A percentile compares a stretch with the other conserved stretches of the same genome.
These are phyloP conservation scores for Malurus splendens DNA, from an alignment of 2,797 vertebrate genomes.

Conservation along the genomic window DNA sequence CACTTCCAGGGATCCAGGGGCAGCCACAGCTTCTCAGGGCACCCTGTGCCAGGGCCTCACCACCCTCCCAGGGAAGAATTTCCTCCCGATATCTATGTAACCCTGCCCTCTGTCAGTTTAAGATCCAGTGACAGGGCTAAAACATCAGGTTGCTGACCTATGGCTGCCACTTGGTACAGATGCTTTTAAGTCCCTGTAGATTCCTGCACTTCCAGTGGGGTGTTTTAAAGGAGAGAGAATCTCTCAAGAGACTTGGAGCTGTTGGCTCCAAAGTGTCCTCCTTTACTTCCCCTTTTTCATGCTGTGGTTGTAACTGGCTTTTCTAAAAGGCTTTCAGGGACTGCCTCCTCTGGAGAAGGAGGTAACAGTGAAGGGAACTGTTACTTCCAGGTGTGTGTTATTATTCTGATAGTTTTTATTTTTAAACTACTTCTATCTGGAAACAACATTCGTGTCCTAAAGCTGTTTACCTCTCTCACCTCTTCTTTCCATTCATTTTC, in stretches of 20 bases:
- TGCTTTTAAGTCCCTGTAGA: background rate
- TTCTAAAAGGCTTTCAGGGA: background rate
- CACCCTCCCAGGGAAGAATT: background rate
- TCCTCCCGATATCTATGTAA: background rate
- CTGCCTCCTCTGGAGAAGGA: background rate
- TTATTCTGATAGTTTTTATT: background rate
- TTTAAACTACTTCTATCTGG: background rate
- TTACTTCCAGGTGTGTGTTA: background rate
- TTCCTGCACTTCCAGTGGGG: background rate
- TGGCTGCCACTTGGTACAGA: background rate
- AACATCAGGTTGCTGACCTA: background rate
- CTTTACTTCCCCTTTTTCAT: accelerated
- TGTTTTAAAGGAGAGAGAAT: background rate
- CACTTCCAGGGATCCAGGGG: background rate
- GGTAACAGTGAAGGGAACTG: background rate
- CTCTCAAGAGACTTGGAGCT: background rate
- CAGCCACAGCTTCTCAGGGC: background rate
- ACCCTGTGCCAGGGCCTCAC: accelerated
- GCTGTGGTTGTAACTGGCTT: background rate
- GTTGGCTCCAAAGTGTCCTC: background rate
- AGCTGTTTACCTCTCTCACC: background rate
- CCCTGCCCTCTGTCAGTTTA: background rate
- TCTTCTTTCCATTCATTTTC: background rate
- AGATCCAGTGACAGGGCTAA: background rate
- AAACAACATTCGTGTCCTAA: accelerated